Conservation (phyloP, 2,797 vertebrate genomes). For the Peromyscus attwateri region DNA sequence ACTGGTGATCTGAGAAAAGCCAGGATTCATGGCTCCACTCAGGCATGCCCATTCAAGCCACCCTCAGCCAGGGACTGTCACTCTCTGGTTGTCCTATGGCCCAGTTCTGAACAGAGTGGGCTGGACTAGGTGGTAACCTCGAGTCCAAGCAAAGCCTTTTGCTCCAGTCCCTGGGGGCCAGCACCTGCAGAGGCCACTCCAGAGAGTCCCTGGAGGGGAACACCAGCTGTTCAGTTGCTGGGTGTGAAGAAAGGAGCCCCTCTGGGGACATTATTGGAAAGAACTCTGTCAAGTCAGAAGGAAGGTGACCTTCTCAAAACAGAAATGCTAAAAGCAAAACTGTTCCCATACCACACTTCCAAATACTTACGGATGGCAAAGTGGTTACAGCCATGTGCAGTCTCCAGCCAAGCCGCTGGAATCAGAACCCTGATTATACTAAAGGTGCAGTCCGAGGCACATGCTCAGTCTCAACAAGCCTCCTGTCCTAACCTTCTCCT, state of each 20-base stretch:
- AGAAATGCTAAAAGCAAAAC: background rate
- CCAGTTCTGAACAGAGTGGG: background rate
- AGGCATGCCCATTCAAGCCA: background rate
- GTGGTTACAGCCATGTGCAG: background rate
- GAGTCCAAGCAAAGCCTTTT: background rate
- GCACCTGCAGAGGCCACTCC: conserved; percentile 8
- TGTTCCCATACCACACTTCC: background rate
- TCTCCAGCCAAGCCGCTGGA: background rate
- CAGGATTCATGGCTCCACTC: background rate
- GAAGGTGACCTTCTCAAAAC: background rate
- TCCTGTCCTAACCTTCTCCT: background rate
- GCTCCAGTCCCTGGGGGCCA: conserved; percentile 32
- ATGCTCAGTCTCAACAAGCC: background rate
- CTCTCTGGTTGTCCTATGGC: background rate
- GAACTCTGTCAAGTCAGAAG: background rate
- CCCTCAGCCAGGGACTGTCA: no score
- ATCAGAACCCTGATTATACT: background rate
- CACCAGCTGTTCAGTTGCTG: background rate
- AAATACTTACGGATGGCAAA: background rate
- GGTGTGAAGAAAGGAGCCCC: conserved; percentile 28
- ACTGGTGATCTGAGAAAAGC: background rate
- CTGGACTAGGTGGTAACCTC: background rate
- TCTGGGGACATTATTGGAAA: conserved; percentile 1
- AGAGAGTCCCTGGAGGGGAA: background rate
- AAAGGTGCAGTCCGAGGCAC: background rate